Evolutionary conservation across 2,113 vertebrate species (phyloP).

Genomic region (Hydropotes inermis): DNA sequence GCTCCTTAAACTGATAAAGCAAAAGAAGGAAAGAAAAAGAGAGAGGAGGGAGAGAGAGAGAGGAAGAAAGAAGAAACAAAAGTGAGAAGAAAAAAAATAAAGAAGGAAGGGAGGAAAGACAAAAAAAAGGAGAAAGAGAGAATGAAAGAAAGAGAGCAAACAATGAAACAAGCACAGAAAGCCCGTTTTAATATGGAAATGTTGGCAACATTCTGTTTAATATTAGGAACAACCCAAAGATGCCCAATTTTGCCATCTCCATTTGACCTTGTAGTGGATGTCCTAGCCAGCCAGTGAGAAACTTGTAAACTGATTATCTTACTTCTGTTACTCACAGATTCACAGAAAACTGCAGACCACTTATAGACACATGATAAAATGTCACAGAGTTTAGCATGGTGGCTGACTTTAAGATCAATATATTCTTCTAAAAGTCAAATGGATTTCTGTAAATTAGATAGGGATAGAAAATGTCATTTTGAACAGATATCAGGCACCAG

Average conservation of each 20-base stretch:
- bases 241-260: not conserved
- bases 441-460: not conserved
- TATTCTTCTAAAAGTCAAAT: not conserved
- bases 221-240: not conserved
- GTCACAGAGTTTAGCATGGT: not conserved
- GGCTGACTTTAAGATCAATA: not conserved
- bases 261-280: not conserved
- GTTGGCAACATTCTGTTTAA: not conserved
- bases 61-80: not conserved
- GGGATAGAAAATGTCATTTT: not conserved
- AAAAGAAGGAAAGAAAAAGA: too few relatives aligned
- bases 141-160: not conserved
- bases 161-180: not conserved
- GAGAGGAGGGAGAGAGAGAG: not conserved
- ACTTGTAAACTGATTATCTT: not conserved
- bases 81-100: too few relatives aligned
- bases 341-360: not conserved
- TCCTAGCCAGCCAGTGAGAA: not conserved
- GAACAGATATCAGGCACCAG: not conserved
- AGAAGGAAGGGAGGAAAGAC: not conserved
- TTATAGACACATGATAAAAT: not conserved
- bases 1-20: not conserved
- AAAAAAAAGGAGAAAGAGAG: too few relatives aligned
- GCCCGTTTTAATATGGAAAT: not conserved
- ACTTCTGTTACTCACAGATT: not conserved